Base-by-base conservation (phyloP, 2,888 invertebrate genomes). In the Eurytoma californica region DNA sequence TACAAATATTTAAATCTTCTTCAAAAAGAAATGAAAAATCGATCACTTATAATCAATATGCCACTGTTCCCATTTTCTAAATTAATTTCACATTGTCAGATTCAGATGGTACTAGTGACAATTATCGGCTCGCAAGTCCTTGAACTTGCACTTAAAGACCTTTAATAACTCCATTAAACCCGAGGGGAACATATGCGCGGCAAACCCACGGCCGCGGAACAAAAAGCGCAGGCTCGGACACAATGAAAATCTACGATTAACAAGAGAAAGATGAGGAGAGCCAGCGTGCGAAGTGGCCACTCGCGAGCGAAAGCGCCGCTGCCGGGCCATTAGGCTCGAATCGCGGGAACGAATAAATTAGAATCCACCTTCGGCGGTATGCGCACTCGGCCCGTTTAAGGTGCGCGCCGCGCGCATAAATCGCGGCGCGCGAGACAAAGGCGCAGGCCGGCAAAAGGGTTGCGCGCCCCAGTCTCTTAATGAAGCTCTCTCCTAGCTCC, bases 321-420 rank as follows among this genome's bases (percentile, higher is more conserved):
- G 79, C 79, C 86, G 83, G 82, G 58, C 84, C 84, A 87, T 87
- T 88, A 87, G 84, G 82, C 84, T 82, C 83, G 81, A 87, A 87
- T 85, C 82, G 85, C 57, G 30, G 66, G 76, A 80, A 79, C 82
- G 82, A 83, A 84, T 84, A 85, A 86, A 86, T 86, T 84, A 84
- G 83, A 24, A 65, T 80, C 24, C 80, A 82, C 72, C 65, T 12
- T 20, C 20, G 18, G 49, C n/a, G 18, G 20, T 53, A 53, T 28
- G 18, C 65, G 47, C 47, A 47, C 63, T n/a, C 63, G 39, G 79
- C 67, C 72, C 82, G 82, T 81, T 84, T 82, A 82, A 83, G 82
- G 82, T 80, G 82, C 82, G 79, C 81, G 9, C 9, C 55, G 24
- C 39, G 72, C 78, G 74, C 77, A 79, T 79, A 80, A 82, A 81